Evolutionary conservation across 2,888 invertebrate species (phyloP).

Genomic region (Pheosia tremula): DNA sequence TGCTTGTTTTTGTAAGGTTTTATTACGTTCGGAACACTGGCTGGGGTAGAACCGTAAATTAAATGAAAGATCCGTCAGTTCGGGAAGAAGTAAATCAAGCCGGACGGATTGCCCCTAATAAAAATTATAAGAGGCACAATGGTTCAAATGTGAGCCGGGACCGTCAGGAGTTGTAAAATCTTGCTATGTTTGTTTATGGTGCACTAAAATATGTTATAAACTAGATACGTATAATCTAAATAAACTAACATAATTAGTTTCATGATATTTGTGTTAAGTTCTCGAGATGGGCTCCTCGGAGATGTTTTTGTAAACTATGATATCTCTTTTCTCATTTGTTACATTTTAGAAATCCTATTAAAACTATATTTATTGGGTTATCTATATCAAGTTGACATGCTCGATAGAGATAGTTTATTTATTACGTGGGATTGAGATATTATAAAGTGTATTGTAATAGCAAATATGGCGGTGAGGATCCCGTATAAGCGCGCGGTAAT

Average conservation of each 20-base stretch:
- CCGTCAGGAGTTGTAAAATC: constrained; percentile 81
- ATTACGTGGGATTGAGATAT: constrained; percentile 8
- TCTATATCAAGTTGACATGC: constrained; percentile 17
- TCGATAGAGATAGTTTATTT: constrained; percentile 6
- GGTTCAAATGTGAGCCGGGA: constrained; percentile 77
- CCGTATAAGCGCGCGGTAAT: constrained; percentile 73
- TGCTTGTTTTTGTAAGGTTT: constrained; percentile 79
- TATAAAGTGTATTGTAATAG: constrained; percentile 26
- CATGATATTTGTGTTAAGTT: constrained; percentile 71
- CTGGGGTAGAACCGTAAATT: constrained; percentile 81
- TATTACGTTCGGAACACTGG: constrained; percentile 77
- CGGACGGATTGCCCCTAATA: constrained; percentile 84
- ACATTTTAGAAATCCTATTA: not conserved
- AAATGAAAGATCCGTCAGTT: constrained; percentile 83
- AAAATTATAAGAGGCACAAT: constrained; percentile 85
- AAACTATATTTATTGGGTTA: constrained; percentile 7
- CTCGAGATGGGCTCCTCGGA: constrained; percentile 41
- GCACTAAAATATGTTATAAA: constrained; percentile 84
- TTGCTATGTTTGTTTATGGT: constrained; percentile 83
- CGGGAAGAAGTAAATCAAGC: constrained; percentile 84
- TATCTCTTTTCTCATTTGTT: constrained; percentile 29
- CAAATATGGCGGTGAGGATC: constrained; percentile 56
- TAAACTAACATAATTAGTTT: constrained; percentile 81
- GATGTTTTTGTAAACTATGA: constrained; percentile 58
- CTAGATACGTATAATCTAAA: constrained; percentile 83